A percentile compares a stretch with the other conserved stretches of the same genome.
phyloP scores from a whole-genome alignment of 1,140 invertebrate genomes.

The Neodiprion fabricii region DNA sequence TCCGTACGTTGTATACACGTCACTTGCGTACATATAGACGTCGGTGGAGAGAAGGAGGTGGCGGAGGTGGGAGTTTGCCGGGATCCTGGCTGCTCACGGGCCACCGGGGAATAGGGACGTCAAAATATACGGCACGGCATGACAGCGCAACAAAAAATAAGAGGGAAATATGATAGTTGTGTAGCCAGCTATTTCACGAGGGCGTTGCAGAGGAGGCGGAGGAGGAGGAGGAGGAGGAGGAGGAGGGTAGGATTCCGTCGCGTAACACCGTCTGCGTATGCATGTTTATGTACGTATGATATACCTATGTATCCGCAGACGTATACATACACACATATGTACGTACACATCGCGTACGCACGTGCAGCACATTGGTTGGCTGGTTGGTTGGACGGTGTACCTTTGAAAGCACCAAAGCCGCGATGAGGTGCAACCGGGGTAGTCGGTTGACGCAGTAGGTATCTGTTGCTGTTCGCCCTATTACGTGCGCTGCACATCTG shows the following conservation, averaged over 20 bases:
- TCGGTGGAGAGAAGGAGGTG: not conserved
- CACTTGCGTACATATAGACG: not conserved
- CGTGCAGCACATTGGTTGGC: no score
- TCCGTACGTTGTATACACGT: not conserved
- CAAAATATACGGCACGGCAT: constrained; percentile 45
- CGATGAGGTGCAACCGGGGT: no score
- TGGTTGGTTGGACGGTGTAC: no score
- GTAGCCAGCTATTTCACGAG: constrained; percentile 43
- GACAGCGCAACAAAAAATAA: constrained; percentile 47
- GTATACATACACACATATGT: no score
- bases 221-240: constrained; percentile 3
- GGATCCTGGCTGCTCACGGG: not conserved
- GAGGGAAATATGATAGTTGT: constrained; percentile 50
- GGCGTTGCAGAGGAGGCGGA: not conserved
- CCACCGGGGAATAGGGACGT: constrained; percentile 35
- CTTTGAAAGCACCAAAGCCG: no score
- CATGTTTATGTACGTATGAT: not conserved
- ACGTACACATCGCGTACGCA: no score
- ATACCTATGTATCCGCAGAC: not conserved
- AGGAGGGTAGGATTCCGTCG: not conserved
- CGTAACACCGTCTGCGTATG: not conserved
- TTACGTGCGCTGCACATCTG: no score
- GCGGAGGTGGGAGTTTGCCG: not conserved
- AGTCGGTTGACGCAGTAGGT: no score
- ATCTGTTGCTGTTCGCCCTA: no score